Conservation (phyloP, 2,797 vertebrate species). For the Melanogrammus aeglefinus region DNA sequence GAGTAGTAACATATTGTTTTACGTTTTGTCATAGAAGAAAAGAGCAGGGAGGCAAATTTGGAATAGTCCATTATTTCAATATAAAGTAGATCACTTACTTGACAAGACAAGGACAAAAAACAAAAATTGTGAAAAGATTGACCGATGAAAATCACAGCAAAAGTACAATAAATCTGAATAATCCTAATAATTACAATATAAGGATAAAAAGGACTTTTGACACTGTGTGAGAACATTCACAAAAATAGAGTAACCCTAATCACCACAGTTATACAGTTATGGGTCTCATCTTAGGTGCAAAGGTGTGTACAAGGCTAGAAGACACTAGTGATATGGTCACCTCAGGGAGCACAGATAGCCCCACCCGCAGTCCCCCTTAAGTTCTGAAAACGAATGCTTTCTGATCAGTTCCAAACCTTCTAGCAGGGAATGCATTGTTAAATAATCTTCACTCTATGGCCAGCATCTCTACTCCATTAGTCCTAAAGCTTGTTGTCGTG, state of each 20-base stretch:
- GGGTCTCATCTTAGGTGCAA: slow-evolving; percentile 77
- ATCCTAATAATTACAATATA: slow-evolving; percentile 67
- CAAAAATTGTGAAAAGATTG: slow-evolving; percentile 57
- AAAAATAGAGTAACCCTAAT: slow-evolving; percentile 77
- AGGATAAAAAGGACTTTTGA: slow-evolving; percentile 70
- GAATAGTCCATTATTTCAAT: slow-evolving; percentile 71
- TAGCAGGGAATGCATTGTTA: neutral
- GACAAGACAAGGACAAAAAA: slow-evolving; percentile 73
- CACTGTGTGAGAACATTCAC: slow-evolving; percentile 86
- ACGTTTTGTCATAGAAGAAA: slow-evolving; percentile 67
- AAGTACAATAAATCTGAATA: slow-evolving; percentile 63
- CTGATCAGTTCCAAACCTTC: neutral
- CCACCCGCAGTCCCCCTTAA: neutral
- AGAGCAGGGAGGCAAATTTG: slow-evolving; percentile 55
- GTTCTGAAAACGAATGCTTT: neutral
- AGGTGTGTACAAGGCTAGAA: slow-evolving; percentile 70
- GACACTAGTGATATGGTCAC: slow-evolving; percentile 64
- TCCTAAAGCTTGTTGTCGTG: neutral
- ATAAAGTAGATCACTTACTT: slow-evolving; percentile 84
- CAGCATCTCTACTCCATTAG: neutral
- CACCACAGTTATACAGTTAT: slow-evolving; percentile 83
- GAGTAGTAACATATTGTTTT: slow-evolving; percentile 72
- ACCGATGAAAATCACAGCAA: slow-evolving; percentile 71
- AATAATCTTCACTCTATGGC: neutral
- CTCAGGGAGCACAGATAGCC: slow-evolving; percentile 71